Conservation (phyloP, 35 echinoderm and acorn worm genomes). For the Heliocidaris tuberculata region DNA sequence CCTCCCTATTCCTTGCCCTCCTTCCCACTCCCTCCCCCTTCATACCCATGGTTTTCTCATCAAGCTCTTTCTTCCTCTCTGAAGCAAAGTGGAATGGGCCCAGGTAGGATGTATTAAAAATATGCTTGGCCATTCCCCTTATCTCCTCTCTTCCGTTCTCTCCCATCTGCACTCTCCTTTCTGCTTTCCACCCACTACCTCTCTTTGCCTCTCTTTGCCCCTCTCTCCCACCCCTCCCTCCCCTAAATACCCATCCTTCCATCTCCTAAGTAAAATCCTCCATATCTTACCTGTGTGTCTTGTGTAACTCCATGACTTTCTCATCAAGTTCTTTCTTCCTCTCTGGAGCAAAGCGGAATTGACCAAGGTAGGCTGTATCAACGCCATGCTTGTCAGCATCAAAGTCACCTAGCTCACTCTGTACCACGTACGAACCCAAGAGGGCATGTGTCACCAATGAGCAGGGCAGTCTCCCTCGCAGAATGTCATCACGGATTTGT, state of each 20-base stretch:
- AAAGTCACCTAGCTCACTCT: slow-evolving; percentile 89
- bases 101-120: no score
- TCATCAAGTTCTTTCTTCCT: slow-evolving; percentile 82
- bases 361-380: slow-evolving; percentile 69
- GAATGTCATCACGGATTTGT: slow-evolving; percentile 94
- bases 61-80: slow-evolving; percentile 70
- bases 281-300: slow-evolving; percentile 85
- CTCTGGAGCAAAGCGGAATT: slow-evolving; percentile 93
- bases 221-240: neutral
- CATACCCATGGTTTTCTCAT: slow-evolving; percentile 89
- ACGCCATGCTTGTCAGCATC: slow-evolving; percentile 90
- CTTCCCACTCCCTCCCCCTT: neutral
- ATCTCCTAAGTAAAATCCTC: neutral
- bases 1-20: neutral
- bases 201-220: neutral
- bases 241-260: neutral
- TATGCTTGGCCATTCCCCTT: slow-evolving; percentile 13
- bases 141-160: neutral
- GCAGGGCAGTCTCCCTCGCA: slow-evolving; percentile 90
- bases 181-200: neutral
- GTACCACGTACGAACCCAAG: slow-evolving; percentile 93
- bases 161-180: neutral
- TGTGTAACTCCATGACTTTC: slow-evolving; percentile 95
- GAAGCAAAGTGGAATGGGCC: slow-evolving; percentile 85
- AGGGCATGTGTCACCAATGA: slow-evolving; percentile 94